A percentile compares a stretch with the other conserved stretches of the same genome.
Conservation (phyloP, 2,797 vertebrate genomes). For the Pangasius krempfi region DNA sequence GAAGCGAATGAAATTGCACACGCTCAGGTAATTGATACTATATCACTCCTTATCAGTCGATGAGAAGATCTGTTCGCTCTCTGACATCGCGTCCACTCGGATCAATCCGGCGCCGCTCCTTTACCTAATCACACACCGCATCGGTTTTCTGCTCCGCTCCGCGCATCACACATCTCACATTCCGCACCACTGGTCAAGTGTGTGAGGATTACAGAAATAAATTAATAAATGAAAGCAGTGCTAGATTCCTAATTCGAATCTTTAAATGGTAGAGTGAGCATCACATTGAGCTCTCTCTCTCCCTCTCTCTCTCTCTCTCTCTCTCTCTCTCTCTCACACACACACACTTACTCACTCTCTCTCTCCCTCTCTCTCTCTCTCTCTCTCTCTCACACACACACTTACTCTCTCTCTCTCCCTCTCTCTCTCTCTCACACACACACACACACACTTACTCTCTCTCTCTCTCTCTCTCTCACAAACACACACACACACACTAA, state of each 20-base stretch:
- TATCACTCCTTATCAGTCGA: conserved; percentile 39
- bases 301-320: too few relatives aligned
- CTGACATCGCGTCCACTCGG: conserved; percentile 54
- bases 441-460: too few relatives aligned
- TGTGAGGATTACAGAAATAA: not conserved
- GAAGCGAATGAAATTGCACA: conserved; percentile 49
- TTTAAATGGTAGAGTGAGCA: not conserved
- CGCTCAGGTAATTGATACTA: conserved; percentile 36
- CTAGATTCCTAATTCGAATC: not conserved
- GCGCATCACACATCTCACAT: not conserved
- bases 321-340: too few relatives aligned
- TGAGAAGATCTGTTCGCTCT: conserved; percentile 51
- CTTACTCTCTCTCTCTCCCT: too few relatives aligned
- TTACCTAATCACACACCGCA: conserved; percentile 30
- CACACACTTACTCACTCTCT: too few relatives aligned
- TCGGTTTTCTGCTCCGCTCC: not conserved
- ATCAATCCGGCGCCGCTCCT: conserved; percentile 50
- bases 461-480: too few relatives aligned
- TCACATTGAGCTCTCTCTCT: not conserved
- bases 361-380: too few relatives aligned
- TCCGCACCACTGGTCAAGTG: not conserved
- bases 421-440: too few relatives aligned
- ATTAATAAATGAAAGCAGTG: not conserved
- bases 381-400: too few relatives aligned
- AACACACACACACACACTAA: too few relatives aligned